phyloP scores from a whole-genome alignment of 2,888 invertebrate genomes.

The Caenorhabditis sp. region DNA sequence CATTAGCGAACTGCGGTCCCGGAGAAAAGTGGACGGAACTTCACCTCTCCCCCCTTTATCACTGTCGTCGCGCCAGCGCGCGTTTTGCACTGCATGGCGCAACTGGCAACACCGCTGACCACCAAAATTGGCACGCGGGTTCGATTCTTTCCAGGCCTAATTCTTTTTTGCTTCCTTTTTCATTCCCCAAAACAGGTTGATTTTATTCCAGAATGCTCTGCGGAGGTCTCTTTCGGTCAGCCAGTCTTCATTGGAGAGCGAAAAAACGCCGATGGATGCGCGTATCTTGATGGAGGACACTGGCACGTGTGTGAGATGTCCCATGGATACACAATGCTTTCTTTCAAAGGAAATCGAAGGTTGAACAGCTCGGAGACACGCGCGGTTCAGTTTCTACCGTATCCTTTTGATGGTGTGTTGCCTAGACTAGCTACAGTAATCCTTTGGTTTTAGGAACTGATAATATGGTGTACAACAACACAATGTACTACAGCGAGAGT shows the following conservation, averaged over 20 bases:
- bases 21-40: too few relatives aligned
- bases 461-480: slow-evolving; percentile 63
- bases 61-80: too few relatives aligned
- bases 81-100: too few relatives aligned
- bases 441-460: slow-evolving; percentile 59
- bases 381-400: slow-evolving; percentile 65
- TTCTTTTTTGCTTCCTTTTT: too few relatives aligned
- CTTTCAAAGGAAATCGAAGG: slow-evolving; percentile 57
- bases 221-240: slow-evolving; percentile 48
- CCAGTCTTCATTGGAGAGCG: slow-evolving; percentile 59
- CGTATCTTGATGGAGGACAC: slow-evolving; percentile 59
- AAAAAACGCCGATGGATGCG: slow-evolving; percentile 62
- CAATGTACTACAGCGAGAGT: slow-evolving; percentile 61
- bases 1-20: too few relatives aligned
- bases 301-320: slow-evolving; percentile 72
- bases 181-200: too few relatives aligned
- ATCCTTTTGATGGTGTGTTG: slow-evolving; percentile 62
- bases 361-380: slow-evolving; percentile 63
- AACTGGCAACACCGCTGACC: too few relatives aligned
- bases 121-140: too few relatives aligned
- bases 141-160: too few relatives aligned
- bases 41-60: too few relatives aligned
- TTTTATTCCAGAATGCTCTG: slow-evolving; percentile 60
- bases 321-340: slow-evolving; percentile 70
- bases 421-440: neutral